Base-by-base conservation (phyloP, 2,113 vertebrate species). In the Cygnus buccinator region DNA sequence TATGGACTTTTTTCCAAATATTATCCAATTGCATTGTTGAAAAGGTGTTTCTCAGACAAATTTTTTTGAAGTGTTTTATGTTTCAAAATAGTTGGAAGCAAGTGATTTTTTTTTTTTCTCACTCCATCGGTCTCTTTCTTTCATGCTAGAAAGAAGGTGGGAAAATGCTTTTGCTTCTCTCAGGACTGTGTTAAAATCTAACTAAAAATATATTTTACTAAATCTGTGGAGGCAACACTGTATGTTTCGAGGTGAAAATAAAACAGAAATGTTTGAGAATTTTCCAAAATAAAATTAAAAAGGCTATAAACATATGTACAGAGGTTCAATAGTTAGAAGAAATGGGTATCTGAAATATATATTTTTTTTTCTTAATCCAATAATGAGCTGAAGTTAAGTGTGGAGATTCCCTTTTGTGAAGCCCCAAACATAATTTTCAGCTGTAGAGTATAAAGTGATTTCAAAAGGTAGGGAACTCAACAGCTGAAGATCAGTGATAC, bases 71-170 rank as follows among this genome's bases (percentile, higher is more conserved):
- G 23, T 58, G 8, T 55, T 93, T 93, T 67, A 2, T 67, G 59
- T 86, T 83, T 92, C 17, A 37, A 73, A 86, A 86, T 6, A n/a
- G 21, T 77, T 62, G 6, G 28, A 18, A 79, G 89, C 87, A 71
- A 13, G 2, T 6, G 2, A 0, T 3, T 3, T 68, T 35, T 33
- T 50, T 46, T 72, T 87, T 62, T 48, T 2, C 44, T 72, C 43
- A 59, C 7, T 91, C 17, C 8, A 14, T 57, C 77, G 77, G 3
- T 83, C 54, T 5, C 67, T 14, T 37, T 84, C 10, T 84, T 74
- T 85, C 84, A 7, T 61, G 2, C 11, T 52, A 35, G 68, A 84
- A 83, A 68, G 37, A 16, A 91, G 48, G 55, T 39, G 28, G 46
- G 20, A 86, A 92, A 94, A 95, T 68, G 57, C 10, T 81, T 93